These are phyloP conservation scores for Pogonomyrmex californicus DNA, from an alignment of 1,140 invertebrate species.

Conservation along the genomic window DNA sequence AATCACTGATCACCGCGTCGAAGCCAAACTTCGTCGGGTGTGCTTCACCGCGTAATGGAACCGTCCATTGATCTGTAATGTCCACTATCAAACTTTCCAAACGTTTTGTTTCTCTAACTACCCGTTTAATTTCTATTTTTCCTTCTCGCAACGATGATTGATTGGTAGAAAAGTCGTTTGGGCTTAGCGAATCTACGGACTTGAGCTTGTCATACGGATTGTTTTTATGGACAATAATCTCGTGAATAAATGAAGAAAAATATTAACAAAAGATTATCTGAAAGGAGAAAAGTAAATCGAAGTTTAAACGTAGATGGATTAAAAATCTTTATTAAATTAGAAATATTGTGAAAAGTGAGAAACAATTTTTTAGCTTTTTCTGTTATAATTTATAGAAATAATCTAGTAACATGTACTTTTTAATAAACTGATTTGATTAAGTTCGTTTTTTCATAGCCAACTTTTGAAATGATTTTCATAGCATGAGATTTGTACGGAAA, in stretches of 20 bases:
- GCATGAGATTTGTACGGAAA: background rate
- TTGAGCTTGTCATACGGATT: too few species aligned
- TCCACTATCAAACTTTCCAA: conserved; percentile 34
- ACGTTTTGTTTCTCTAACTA: conserved; percentile 38
- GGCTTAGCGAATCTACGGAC: background rate
- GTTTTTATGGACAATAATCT: background rate
- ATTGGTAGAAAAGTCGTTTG: background rate
- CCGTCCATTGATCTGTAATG: conserved; percentile 41
- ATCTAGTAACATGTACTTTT: background rate
- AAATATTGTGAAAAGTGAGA: background rate
- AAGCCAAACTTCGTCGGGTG: conserved; percentile 74
- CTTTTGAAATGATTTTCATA: background rate
- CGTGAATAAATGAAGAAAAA: background rate
- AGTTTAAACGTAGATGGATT: background rate
- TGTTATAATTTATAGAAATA: conserved; percentile 28
- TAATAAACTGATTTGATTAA: background rate
- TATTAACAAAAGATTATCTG: background rate
- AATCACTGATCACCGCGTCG: conserved; percentile 73
- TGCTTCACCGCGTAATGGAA: conserved; percentile 67
- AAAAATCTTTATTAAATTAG: background rate
- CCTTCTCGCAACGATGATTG: background rate
- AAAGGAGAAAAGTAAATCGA: background rate
- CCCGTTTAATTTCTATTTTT: conserved; percentile 25
- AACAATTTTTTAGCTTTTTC: background rate
- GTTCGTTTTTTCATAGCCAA: background rate